Conservation (phyloP, 2,888 invertebrate genomes). For the Lucinisca nassula region DNA sequence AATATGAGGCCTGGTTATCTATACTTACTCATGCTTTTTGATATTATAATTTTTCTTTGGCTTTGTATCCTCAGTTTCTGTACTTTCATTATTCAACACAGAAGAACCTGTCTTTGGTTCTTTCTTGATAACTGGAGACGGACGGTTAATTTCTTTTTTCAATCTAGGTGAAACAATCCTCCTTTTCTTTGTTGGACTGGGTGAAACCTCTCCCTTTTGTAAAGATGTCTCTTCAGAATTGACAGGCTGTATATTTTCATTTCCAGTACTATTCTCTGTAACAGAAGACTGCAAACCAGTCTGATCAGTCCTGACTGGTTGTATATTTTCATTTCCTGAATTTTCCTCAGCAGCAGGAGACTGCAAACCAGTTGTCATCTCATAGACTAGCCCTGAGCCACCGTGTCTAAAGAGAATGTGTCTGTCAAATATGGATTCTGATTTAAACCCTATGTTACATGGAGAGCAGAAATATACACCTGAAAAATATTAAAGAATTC, state of each 20-base stretch:
- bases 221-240: neutral
- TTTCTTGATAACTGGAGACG: too few species aligned
- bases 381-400: neutral
- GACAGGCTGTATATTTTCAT: neutral
- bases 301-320: too few species aligned
- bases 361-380: neutral
- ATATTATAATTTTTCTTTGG: neutral
- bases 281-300: neutral
- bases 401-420: neutral
- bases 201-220: neutral
- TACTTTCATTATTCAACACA: neutral
- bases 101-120: neutral
- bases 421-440: neutral
- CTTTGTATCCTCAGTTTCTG: neutral
- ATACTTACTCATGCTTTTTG: neutral
- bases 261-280: neutral
- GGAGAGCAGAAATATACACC: neutral
- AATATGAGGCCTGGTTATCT: too few species aligned
- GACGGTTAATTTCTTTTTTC: too few species aligned
- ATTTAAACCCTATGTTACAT: neutral
- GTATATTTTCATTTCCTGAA: too few species aligned
- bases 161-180: too few species aligned
- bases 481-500: too few species aligned
- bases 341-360: neutral
- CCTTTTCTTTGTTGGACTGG: too few species aligned